Evolutionary conservation across 1,140 invertebrate species (phyloP).

Genomic region (Augochlora pura): DNA sequence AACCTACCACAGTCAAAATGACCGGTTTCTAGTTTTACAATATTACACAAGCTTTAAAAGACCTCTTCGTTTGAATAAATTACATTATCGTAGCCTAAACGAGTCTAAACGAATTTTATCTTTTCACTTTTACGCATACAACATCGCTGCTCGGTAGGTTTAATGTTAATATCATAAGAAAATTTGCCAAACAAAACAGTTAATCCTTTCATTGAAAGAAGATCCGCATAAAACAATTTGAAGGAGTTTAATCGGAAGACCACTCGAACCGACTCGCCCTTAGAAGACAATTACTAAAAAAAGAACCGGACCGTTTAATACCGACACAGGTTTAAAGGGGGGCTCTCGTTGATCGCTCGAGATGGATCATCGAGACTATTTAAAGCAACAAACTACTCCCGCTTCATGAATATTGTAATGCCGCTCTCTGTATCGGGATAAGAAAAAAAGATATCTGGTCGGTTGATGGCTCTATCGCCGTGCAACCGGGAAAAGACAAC

Average conservation of each 20-base stretch:
- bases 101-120: too few relatives aligned
- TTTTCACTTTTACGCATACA: too few relatives aligned
- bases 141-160: too few relatives aligned
- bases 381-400: neutral
- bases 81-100: too few relatives aligned
- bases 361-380: neutral
- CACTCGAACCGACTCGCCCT: neutral
- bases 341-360: neutral
- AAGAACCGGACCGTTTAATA: neutral
- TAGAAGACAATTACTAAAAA: neutral
- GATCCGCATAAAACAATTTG: too few relatives aligned
- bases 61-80: too few relatives aligned
- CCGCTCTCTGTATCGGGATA: neutral
- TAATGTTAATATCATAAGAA: too few relatives aligned
- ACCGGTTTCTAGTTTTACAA: too few relatives aligned
- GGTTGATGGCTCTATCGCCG: neutral
- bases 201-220: too few relatives aligned
- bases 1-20: too few relatives aligned
- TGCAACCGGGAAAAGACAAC: neutral
- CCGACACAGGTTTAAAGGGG: neutral
- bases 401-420: conserved; percentile 6
- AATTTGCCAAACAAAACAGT: too few relatives aligned
- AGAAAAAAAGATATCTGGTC: neutral
- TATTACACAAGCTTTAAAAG: too few relatives aligned
- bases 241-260: neutral